phyloP scores from a whole-genome alignment of 2,113 vertebrate genomes.

The Sclerurus mexicanus region DNA sequence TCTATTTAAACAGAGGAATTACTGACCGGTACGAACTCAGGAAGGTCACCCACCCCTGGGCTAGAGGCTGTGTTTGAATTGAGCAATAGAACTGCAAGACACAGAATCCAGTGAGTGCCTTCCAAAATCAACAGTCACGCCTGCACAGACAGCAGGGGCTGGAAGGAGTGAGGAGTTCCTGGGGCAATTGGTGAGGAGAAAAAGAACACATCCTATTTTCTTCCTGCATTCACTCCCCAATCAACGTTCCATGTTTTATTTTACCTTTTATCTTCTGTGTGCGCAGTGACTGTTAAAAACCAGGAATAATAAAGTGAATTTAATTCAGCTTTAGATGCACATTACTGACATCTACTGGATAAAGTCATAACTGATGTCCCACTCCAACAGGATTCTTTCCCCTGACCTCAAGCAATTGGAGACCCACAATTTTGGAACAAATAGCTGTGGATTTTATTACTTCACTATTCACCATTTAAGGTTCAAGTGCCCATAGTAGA shows the following conservation, averaged over 20 bases:
- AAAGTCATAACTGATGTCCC: not conserved
- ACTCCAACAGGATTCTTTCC: not conserved
- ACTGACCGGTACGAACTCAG: not conserved
- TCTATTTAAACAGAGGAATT: not conserved
- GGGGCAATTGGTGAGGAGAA: not conserved
- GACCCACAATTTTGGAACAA: not conserved
- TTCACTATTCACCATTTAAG: not conserved
- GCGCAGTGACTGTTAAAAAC: not conserved
- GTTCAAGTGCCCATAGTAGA: not conserved
- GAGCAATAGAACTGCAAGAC: constrained; percentile 47
- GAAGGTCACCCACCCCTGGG: constrained; percentile 36
- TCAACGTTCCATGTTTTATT: not conserved
- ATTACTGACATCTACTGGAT: constrained; percentile 23
- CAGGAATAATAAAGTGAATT: not conserved
- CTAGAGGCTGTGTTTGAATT: constrained; percentile 16
- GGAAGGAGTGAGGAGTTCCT: not conserved
- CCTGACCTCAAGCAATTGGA: not conserved
- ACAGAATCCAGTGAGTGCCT: not conserved
- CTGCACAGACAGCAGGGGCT: not conserved
- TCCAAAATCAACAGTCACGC: constrained; percentile 36
- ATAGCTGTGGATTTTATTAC: not conserved
- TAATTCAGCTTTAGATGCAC: not conserved
- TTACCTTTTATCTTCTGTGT: not conserved
- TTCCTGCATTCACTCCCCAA: not conserved
- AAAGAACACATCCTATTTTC: not conserved